A percentile compares a stretch with the other conserved stretches of the same genome.
These are phyloP conservation scores for Drosophila peninsularis DNA, from an alignment of 2,888 invertebrate species.

Conservation along the genomic window DNA sequence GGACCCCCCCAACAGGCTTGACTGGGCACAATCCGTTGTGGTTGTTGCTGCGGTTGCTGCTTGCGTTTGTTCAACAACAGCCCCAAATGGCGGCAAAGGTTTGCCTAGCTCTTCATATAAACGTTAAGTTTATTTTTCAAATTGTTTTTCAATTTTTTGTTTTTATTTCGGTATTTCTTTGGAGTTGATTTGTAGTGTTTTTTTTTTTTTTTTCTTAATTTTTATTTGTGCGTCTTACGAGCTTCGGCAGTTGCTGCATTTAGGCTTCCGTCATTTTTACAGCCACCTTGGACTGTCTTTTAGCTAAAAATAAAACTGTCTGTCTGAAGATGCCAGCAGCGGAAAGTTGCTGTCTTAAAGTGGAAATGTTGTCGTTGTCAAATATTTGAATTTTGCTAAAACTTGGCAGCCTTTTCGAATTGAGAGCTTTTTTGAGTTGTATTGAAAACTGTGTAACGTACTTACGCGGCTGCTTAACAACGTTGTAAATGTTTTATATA, in stretches of 20 bases:
- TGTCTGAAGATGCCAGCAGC: constrained; percentile 28
- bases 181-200: constrained; percentile 36
- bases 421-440: neutral
- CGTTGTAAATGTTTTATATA: neutral
- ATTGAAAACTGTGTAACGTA: constrained; percentile 3
- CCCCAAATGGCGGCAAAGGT: constrained; percentile 58
- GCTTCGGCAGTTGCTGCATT: constrained; percentile 21
- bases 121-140: constrained; percentile 24
- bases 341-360: constrained; percentile 19
- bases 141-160: constrained; percentile 24
- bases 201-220: constrained; percentile 10
- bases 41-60: constrained; percentile 22
- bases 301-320: constrained; percentile 20
- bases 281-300: constrained; percentile 43
- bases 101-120: constrained; percentile 65
- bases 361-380: constrained; percentile 20
- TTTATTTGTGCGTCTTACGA: constrained; percentile 22
- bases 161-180: constrained; percentile 32
- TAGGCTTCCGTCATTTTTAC: constrained; percentile 53
- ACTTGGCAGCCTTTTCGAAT: neutral
- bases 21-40: constrained; percentile 57
- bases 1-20: constrained; percentile 68
- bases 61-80: constrained; percentile 57
- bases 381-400: constrained; percentile 1
- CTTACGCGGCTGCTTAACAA: neutral